Percentiles rank a stretch among this genome's conserved stretches.
phyloP scores from a whole-genome alignment of 1,140 invertebrate genomes.

The Stegodyphus mimosarum region DNA sequence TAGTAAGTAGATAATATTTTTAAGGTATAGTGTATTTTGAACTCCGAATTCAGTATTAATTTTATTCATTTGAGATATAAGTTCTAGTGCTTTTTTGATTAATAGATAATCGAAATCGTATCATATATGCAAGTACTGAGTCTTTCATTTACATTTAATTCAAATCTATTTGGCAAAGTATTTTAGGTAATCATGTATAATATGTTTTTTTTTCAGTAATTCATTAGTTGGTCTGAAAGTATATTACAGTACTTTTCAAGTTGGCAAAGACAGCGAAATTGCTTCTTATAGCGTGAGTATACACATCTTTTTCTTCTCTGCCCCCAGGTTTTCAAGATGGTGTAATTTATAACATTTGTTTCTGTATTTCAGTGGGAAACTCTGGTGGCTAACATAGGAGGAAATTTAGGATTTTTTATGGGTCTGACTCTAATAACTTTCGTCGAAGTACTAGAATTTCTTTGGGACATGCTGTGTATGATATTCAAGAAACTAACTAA shows the following conservation, averaged over 20 bases:
- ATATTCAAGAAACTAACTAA: not conserved
- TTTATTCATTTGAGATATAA: too few relatives aligned
- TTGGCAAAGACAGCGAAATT: conserved; percentile 30
- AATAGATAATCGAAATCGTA: too few relatives aligned
- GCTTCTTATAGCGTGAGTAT: conserved; percentile 52
- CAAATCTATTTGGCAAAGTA: not conserved
- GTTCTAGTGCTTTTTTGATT: too few relatives aligned
- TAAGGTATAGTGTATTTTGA: too few relatives aligned
- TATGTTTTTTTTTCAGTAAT: not conserved
- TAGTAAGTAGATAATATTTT: too few relatives aligned
- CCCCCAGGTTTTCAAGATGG: not conserved
- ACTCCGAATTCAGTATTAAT: too few relatives aligned
- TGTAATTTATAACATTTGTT: not conserved
- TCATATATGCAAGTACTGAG: too few relatives aligned
- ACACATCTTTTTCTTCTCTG: not conserved
- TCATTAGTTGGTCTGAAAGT: conserved; percentile 36
- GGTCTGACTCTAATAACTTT: conserved; percentile 56
- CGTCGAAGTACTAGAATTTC: conserved; percentile 54
- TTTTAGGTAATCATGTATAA: not conserved
- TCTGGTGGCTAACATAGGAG: conserved; percentile 56
- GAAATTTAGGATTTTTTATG: conserved; percentile 60
- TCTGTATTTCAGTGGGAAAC: conserved; percentile 59
- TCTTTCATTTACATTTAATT: too few relatives aligned
- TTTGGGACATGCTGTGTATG: conserved; percentile 42
- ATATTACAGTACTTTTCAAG: conserved; percentile 55